Base-by-base conservation (phyloP, 1,140 invertebrate species). In the Ericerus pela region DNA sequence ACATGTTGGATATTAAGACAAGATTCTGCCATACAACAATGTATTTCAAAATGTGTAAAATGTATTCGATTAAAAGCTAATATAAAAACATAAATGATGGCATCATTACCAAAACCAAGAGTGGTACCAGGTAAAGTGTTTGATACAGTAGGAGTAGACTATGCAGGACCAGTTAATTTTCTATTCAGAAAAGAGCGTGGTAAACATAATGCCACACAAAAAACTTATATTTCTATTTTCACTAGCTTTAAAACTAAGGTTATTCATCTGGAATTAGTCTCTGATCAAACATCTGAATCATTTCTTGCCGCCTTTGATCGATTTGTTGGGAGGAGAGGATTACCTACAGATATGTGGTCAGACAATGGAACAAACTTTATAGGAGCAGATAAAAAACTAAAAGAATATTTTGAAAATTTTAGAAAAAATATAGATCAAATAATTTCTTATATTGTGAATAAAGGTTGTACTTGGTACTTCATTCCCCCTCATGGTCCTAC, bases 171-270 rank as follows among this genome's bases (percentile, higher is more conserved):
- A 2, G 12, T 47, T 47, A 20, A 47, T 20, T 24, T 47, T 24
- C 2, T 22, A 24, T 2, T 3, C 8, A 70, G 64, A 61, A 55
- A 56, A 8, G 54, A 58, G 31, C 59, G 59, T 24, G 36, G 59
- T n/a, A 57, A 64, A 20, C 61, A 63, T 27, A 55, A 55, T 24
- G 59, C 60, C 6, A 56, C 52, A 16, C 22, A 60, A 12, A 75
- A 74, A 57, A 62, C 60, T 3, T 73, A 72, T 58, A 55, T 72
- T 11, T 64, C 60, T 20, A 1, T 74, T 8, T 74, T 73, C 57
- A 65, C 72, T 5, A 74, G 70, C 53, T 65, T 72, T n/a, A 33
- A 60, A 1, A 70, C 69, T 1, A 66, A 64, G 51, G 72, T 68
- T 2, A 55, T 72, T 22, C 71, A 73, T 56, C 56, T 75, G 8